Percentiles rank a stretch among this genome's conserved stretches.
These are phyloP conservation scores for Corythornis cristatus DNA, from an alignment of 2,113 vertebrate genomes.

Conservation along the genomic window DNA sequence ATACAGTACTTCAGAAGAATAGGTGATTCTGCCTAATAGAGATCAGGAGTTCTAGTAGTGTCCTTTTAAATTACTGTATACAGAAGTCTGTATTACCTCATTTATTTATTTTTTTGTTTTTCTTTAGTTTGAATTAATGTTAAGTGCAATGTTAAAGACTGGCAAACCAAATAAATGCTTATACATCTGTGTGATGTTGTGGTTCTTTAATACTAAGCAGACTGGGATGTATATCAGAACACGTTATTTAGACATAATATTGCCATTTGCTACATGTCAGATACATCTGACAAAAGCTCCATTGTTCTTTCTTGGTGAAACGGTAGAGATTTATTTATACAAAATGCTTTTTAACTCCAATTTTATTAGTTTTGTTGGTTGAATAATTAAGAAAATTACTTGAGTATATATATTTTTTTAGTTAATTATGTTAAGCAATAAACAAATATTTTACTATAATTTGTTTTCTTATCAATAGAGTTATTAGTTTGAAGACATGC, in stretches of 20 bases:
- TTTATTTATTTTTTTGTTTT: neutral
- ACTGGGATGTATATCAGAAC: neutral
- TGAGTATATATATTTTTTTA: neutral
- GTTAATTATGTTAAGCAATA: neutral
- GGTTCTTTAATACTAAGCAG: neutral
- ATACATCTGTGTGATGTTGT: neutral
- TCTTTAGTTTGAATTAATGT: neutral
- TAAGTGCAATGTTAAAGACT: neutral
- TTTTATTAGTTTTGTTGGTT: neutral
- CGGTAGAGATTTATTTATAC: neutral
- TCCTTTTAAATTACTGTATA: neutral
- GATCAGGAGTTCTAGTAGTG: conserved; percentile 1
- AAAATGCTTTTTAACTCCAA: neutral
- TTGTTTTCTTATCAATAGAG: neutral
- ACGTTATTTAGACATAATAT: neutral
- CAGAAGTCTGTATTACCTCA: neutral
- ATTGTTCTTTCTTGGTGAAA: neutral
- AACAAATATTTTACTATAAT: neutral
- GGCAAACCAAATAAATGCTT: neutral
- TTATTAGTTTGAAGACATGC: neutral
- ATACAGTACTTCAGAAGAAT: conserved; percentile 40
- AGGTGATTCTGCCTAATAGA: neutral
- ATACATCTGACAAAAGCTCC: neutral
- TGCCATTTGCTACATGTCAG: neutral
- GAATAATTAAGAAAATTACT: neutral